Conservation (phyloP, 2,113 vertebrate species). For the Apteryx owenii region DNA sequence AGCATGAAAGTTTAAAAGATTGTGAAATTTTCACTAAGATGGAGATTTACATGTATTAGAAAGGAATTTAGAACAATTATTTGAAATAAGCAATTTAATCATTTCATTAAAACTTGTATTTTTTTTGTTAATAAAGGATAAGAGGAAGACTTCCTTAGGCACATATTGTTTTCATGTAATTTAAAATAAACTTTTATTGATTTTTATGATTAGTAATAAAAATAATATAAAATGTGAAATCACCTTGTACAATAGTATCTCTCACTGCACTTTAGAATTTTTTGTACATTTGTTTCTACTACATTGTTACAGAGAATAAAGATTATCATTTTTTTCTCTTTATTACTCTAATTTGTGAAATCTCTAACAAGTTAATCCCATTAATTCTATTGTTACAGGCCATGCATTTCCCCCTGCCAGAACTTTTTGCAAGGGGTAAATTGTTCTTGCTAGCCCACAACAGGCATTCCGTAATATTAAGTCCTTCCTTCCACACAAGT, state of each 20-base stretch:
- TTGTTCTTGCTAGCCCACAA: constrained; percentile 18
- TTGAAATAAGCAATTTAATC: background rate
- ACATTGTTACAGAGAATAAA: background rate
- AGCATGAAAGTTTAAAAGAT: background rate
- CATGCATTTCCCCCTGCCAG: background rate
- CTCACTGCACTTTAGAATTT: background rate
- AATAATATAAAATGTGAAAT: background rate
- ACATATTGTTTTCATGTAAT: background rate
- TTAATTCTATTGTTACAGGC: constrained; percentile 35
- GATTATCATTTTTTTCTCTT: background rate
- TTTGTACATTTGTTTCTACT: constrained; percentile 26
- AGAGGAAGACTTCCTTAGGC: background rate
- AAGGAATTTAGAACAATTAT: background rate
- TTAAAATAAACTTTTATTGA: background rate
- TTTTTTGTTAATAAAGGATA: background rate
- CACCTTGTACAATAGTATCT: background rate
- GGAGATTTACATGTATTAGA: background rate
- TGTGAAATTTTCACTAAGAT: background rate
- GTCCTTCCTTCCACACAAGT: background rate
- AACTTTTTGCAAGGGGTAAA: background rate
- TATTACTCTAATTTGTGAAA: constrained; percentile 29
- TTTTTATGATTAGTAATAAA: background rate
- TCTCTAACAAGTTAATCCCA: constrained; percentile 19
- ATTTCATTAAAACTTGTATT: background rate
- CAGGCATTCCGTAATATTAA: constrained; percentile 18